Conservation (phyloP, 2,797 vertebrate genomes). For the Danio tinwini region DNA sequence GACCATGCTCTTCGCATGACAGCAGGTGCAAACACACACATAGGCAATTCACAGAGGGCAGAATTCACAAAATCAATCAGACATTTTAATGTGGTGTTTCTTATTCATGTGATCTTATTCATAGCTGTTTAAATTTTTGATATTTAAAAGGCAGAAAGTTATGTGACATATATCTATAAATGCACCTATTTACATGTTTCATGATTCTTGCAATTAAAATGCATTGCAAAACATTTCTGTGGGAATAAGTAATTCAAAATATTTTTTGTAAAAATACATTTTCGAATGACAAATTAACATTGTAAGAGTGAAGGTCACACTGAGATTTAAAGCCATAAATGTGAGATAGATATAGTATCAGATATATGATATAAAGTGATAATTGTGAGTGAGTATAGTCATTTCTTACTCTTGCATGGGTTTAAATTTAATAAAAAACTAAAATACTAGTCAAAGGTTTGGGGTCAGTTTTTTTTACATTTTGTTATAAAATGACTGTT, state of each 20-base stretch:
- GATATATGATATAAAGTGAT: too few species aligned
- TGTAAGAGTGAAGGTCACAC: background rate
- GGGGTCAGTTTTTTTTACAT: too few species aligned
- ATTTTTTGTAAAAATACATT: background rate
- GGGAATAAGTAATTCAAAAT: too few species aligned
- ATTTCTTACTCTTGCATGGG: background rate
- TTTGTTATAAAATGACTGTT: too few species aligned
- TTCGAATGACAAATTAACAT: background rate
- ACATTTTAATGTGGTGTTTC: background rate
- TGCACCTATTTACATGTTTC: too few species aligned
- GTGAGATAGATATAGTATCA: too few species aligned
- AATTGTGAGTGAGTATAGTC: background rate
- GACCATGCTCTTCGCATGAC: constrained; percentile 85
- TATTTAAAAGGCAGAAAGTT: background rate
- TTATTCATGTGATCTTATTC: background rate
- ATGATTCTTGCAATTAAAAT: background rate
- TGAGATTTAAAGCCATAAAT: background rate
- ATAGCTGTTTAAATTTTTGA: too few species aligned
- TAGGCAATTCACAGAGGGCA: background rate
- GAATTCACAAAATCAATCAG: background rate
- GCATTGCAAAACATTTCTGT: background rate
- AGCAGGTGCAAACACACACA: constrained; percentile 78
- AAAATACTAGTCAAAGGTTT: too few species aligned
- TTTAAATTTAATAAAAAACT: background rate
- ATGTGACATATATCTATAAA: too few species aligned